Conservation (phyloP, 92 coral and sea anemone species). For the Umimayanthus kanabou region DNA sequence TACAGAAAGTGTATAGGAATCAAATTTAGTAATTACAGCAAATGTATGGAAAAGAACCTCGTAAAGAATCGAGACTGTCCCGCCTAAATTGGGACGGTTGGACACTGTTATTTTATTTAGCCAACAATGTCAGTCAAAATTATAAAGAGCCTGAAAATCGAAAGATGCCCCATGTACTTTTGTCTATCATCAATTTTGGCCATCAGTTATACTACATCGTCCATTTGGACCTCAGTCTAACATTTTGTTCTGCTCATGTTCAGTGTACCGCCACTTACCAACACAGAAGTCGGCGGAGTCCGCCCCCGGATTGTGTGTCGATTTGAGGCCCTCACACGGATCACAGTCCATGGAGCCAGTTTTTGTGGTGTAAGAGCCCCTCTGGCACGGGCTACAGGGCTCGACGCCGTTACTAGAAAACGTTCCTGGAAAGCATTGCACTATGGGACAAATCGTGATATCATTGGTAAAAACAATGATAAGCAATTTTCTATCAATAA, state of each 20-base stretch:
- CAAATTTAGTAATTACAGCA: no score
- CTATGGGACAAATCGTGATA: constrained; percentile 20
- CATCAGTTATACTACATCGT: not conserved
- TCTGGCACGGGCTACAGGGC: constrained; percentile 51
- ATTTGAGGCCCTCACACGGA: constrained; percentile 50
- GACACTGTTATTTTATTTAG: no score
- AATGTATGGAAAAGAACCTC: no score
- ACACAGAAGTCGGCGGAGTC: constrained; percentile 34
- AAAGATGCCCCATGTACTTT: no score
- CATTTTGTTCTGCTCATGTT: not conserved
- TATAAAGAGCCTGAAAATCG: no score
- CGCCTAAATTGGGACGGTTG: no score
- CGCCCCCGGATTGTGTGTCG: constrained; percentile 55
- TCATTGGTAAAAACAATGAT: no score
- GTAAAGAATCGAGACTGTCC: no score
- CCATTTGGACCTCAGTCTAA: not conserved
- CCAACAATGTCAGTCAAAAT: no score
- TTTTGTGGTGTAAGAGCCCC: constrained; percentile 47
- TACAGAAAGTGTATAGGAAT: no score
- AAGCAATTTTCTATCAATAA: no score
- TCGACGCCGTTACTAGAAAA: constrained; percentile 60
- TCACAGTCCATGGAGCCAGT: constrained; percentile 50
- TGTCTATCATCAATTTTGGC: no score
- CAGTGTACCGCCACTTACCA: constrained; percentile 34
- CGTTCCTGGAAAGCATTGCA: constrained; percentile 58